Evolutionary conservation across 2,113 vertebrate genomes (phyloP).

Genomic region (Acanthochromis polyacanthus): DNA sequence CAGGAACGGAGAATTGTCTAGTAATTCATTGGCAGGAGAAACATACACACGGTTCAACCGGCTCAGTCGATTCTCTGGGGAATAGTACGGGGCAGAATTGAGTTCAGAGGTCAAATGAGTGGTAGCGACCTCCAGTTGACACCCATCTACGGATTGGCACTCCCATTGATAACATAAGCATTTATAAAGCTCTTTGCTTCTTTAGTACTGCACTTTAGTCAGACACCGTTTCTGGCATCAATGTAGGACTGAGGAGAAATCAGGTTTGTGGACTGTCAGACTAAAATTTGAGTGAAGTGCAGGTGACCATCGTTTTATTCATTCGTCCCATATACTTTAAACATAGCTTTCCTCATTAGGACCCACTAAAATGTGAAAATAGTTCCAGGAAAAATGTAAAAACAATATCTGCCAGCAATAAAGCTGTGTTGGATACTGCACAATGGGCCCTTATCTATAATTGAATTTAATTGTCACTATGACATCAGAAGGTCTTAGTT

Average conservation of each 20-base stretch:
- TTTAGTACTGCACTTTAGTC: constrained; percentile 11
- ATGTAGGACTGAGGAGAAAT: background rate
- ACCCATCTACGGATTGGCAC: constrained; percentile 47
- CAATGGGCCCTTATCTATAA: no score
- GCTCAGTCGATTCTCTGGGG: constrained; percentile 29
- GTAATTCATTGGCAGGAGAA: constrained; percentile 52
- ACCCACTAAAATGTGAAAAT: no score
- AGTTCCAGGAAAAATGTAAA: no score
- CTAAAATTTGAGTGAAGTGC: no score
- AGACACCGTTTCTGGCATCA: constrained; percentile 5
- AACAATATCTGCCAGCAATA: no score
- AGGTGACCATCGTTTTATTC: no score
- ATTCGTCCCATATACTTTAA: no score
- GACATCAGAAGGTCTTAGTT: no score
- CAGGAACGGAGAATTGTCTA: constrained; percentile 23
- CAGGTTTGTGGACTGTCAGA: background rate
- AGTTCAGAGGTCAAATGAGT: constrained; percentile 69
- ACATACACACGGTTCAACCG: constrained; percentile 28
- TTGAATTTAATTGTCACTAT: no score
- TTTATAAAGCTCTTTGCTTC: constrained; percentile 23
- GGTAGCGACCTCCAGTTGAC: constrained; percentile 60
- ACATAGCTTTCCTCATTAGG: no score
- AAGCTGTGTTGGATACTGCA: no score
- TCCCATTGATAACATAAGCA: constrained; percentile 33
- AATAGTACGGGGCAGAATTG: constrained; percentile 20